Percentiles rank a stretch among this genome's conserved stretches.
These are phyloP conservation scores for Clarias platycephalus DNA, from an alignment of 2,797 vertebrate genomes.

Conservation along the genomic window DNA sequence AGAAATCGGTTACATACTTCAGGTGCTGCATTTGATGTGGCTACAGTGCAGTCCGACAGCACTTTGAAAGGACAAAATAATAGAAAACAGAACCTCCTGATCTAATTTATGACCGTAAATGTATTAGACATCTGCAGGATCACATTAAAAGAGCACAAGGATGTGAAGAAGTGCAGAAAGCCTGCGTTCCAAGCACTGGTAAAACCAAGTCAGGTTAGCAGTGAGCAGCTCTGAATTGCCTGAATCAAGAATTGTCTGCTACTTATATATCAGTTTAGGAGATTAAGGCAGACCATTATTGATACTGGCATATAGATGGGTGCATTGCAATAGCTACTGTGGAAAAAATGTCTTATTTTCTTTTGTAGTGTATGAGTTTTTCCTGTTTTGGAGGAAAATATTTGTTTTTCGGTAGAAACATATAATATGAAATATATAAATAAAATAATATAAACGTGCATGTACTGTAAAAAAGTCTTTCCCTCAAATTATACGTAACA, in stretches of 20 bases:
- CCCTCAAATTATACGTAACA: background rate
- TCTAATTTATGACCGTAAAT: background rate
- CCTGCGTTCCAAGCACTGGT: too few species aligned
- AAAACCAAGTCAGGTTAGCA: background rate
- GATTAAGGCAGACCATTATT: background rate
- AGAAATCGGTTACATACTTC: slow-evolving; percentile 39
- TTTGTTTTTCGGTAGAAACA: background rate
- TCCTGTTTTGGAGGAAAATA: background rate
- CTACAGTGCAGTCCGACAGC: slow-evolving; percentile 35
- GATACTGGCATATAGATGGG: background rate
- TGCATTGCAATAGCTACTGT: background rate
- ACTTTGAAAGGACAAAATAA: slow-evolving; percentile 27
- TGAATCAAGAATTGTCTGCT: background rate
- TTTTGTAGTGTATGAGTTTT: background rate
- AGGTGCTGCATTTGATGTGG: slow-evolving; percentile 29
- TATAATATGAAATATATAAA: background rate
- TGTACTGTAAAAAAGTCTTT: background rate
- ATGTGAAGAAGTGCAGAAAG: background rate
- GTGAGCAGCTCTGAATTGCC: background rate
- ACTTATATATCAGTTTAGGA: background rate
- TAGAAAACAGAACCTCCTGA: background rate
- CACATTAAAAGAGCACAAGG: background rate
- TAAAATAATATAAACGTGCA: background rate
- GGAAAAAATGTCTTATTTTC: background rate
- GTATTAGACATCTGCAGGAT: background rate